A percentile compares a stretch with the other conserved stretches of the same genome.
phyloP scores from a whole-genome alignment of 64 coral and sea anemone species.

The Porites lutea region DNA sequence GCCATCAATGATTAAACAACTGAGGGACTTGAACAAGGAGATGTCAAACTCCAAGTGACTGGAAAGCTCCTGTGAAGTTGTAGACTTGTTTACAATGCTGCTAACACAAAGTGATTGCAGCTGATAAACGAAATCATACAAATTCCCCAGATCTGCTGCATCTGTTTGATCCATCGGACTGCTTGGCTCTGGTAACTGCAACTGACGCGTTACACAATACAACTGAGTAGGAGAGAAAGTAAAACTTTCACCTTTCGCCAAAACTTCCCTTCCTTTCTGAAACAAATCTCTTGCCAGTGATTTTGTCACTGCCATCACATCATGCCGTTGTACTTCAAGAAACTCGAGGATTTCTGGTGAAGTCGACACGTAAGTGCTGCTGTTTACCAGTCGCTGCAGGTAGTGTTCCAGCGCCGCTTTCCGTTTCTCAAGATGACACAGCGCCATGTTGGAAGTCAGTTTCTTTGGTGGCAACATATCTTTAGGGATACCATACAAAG shows the following conservation, averaged over 20 bases:
- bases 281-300: conserved; percentile 86
- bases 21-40: conserved; percentile 96
- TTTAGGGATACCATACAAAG: conserved; percentile 82
- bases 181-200: conserved; percentile 84
- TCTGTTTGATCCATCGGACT: conserved; percentile 53
- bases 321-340: conserved; percentile 91
- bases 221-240: conserved; percentile 87
- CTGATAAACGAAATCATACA: conserved; percentile 94
- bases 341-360: conserved; percentile 92
- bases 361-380: conserved; percentile 88
- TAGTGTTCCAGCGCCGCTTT: conserved; percentile 94
- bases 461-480: conserved; percentile 98
- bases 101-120: conserved; percentile 83
- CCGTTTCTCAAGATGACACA: conserved; percentile 80
- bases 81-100: conserved; percentile 23
- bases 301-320: conserved; percentile 90
- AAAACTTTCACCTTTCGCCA: conserved; percentile 71
- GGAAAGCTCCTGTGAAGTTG: conserved; percentile 75
- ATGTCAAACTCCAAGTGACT: conserved; percentile 95
- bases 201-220: conserved; percentile 93
- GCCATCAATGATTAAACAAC: conserved; percentile 65
- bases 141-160: conserved; percentile 77
- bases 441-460: conserved; percentile 82
- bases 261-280: conserved; percentile 59
- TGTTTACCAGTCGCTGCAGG: conserved; percentile 95